phyloP scores from a whole-genome alignment of 2,797 vertebrate genomes.

The Argyrosomus regius region DNA sequence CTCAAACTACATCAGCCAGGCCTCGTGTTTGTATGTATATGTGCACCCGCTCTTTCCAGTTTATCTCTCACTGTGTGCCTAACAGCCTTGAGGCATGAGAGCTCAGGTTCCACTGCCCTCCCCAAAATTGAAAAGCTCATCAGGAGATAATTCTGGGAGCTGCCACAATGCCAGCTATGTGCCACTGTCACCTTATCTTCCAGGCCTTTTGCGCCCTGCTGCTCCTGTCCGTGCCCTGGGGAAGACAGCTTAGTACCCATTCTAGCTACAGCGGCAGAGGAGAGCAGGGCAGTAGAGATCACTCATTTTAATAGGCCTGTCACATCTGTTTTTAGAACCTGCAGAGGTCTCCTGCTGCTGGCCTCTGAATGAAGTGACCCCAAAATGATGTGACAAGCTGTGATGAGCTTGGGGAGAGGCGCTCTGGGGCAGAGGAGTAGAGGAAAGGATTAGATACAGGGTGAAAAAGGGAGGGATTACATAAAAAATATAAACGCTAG shows the following conservation, averaged over 20 bases:
- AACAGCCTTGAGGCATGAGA: slow-evolving; percentile 59
- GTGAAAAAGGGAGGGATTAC: slow-evolving; percentile 38
- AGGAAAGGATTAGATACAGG: slow-evolving; percentile 47
- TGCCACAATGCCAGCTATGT: slow-evolving; percentile 83
- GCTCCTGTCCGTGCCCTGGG: slow-evolving; percentile 71
- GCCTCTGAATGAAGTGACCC: slow-evolving; percentile 79
- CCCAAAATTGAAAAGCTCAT: slow-evolving; percentile 79
- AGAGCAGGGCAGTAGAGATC: slow-evolving; percentile 78
- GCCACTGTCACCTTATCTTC: slow-evolving; percentile 82
- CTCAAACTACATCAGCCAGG: neutral
- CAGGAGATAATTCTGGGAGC: slow-evolving; percentile 84
- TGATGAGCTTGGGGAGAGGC: slow-evolving; percentile 71
- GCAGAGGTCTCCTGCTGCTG: slow-evolving; percentile 75
- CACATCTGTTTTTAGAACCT: slow-evolving; percentile 87
- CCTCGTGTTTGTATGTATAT: slow-evolving; percentile 19
- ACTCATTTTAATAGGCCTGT: slow-evolving; percentile 88
- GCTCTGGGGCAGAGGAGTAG: slow-evolving; percentile 46
- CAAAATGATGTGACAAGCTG: slow-evolving; percentile 83
- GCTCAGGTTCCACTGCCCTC: slow-evolving; percentile 72
- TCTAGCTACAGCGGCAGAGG: slow-evolving; percentile 67
- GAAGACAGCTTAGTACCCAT: slow-evolving; percentile 78
- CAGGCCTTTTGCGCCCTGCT: slow-evolving; percentile 67
- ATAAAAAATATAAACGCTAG: slow-evolving; percentile 31
- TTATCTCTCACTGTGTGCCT: slow-evolving; percentile 48
- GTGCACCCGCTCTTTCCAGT: slow-evolving; percentile 25